Base-by-base conservation (phyloP, 2,113 vertebrate genomes). In the Trogon surrucura region DNA sequence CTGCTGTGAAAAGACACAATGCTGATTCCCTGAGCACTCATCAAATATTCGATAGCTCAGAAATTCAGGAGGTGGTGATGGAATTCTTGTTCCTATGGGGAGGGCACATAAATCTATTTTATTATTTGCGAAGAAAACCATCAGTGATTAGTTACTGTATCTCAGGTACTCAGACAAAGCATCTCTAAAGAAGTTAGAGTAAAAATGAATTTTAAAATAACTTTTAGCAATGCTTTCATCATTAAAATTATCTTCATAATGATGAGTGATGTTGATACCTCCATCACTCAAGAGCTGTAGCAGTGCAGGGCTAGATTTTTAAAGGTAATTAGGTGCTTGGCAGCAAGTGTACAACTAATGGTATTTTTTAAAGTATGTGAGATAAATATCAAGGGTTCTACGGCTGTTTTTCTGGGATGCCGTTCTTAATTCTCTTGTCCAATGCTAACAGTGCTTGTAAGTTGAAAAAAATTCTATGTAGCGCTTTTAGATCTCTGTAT, bases 51-150 rank as follows among this genome's bases (percentile, higher is more conserved):
- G 72, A 64, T 95, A 93, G 89, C 93, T 97, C 85, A 78, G 85
- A 96, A 96, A 97, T 97, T 96, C 89, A 83, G 88, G 87, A 97
- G 97, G 95, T 88, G 91, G 82, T 89, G 93, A 96, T 96, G 93
- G 85, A 95, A 95, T 96, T 95, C 94, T 94, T 32, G 72, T 93
- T 96, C 93, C 91, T 95, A 95, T 86, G 16, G 96, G 92, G 94
- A 97, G 83, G 80, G 91, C 91, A 89, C 87, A 74, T 90, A 92
- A 91, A 82, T 97, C 93, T 96, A 80, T 95, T 91, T 96, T 94
- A 96, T 85, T 67, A 47, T 96, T 97, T 96, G 84, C 75, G 95
- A 97, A 96, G 96, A 93, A 93, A 97, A 45, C 78, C 95, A n/a
- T 94, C 88, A 80, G 80, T 93, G 95, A 97, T 98, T 97, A 94